phyloP scores from a whole-genome alignment of 2,888 invertebrate genomes.

The Sesia apiformis region DNA sequence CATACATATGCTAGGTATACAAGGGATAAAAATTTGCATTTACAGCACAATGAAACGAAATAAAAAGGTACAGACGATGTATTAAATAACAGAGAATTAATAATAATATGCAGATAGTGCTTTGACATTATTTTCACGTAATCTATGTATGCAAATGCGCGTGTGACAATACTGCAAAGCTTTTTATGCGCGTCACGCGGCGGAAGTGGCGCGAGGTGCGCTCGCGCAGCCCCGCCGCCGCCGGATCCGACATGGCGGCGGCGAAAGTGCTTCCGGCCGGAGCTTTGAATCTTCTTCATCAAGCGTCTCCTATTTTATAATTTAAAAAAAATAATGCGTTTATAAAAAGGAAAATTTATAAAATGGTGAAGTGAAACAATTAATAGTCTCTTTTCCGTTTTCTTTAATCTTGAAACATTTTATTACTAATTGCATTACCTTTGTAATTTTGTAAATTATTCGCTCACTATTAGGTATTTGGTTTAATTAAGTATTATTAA shows the following conservation, averaged over 20 bases:
- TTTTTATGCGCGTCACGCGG: slow-evolving; percentile 67
- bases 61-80: too few relatives aligned
- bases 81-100: background rate
- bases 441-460: too few relatives aligned
- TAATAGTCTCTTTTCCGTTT: too few relatives aligned
- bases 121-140: slow-evolving; percentile 58
- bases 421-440: too few relatives aligned
- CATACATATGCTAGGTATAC: too few relatives aligned
- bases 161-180: slow-evolving; percentile 59
- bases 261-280: slow-evolving; percentile 71
- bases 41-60: too few relatives aligned
- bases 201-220: slow-evolving; percentile 65
- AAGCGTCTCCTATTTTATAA: slow-evolving; percentile 27
- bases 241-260: slow-evolving; percentile 72
- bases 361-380: too few relatives aligned
- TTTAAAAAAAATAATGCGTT: background rate
- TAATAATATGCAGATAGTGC: slow-evolving; percentile 12
- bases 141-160: slow-evolving; percentile 62
- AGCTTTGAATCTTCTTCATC: slow-evolving; percentile 59
- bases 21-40: too few relatives aligned
- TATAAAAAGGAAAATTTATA: background rate
- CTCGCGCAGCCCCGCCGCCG: slow-evolving; percentile 39
- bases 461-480: too few relatives aligned
- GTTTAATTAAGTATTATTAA: too few relatives aligned
- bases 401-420: too few relatives aligned